Evolutionary conservation across 2,797 vertebrate species (phyloP), one percentile per base, ranked within the genome.

Genomic region (Parambassis ranga): DNA sequence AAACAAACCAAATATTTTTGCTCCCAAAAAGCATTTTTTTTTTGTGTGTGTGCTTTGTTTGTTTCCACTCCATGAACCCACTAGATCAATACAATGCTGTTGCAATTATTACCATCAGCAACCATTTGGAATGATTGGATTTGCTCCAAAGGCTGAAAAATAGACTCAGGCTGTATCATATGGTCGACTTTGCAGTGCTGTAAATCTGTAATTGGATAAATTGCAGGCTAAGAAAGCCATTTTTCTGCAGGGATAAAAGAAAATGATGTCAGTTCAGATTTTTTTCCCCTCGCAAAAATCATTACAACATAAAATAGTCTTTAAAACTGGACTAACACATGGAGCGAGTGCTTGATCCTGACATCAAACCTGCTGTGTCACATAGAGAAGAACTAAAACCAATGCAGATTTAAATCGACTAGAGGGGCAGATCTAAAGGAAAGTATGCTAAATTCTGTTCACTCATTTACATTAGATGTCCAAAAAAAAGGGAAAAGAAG

Each of bases 181-280:
- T 74, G 87, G 80, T 72, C 69, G 68, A 80, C 65, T 89, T 76
- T 73, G 73, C 87, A 73, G 63, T 72, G 77, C 74, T 85, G 81
- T 91, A 89, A 91, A 90, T 87, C 77, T 39, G 74, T 85, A 90
- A 90, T 90, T 89, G 86, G 87, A 90, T 87, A 88, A 84, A 89
- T 91, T 87, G 75, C 76, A 60, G 72, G 65, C 74, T 74, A 85
- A 84, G 68, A 81, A 86, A 87, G 78, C 35, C 18, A 61, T 79
- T 82, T 83, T 76, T 79, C 77, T 83, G 71, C 72, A 65, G 69
- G 73, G 75, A 66, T 69, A 79, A 65, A 30, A 55, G 57, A 76
- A 83, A 83, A 87, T 77, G 68, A 70, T 79, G 79, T 79, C 74
- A 71, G 65, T 77, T 86, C 74, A 70, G 65, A 80, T 87, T 78